Percentiles rank a stretch among this genome's conserved stretches.
phyloP scores from a whole-genome alignment of 1,140 invertebrate genomes.

The Trachelipus rathkii region DNA sequence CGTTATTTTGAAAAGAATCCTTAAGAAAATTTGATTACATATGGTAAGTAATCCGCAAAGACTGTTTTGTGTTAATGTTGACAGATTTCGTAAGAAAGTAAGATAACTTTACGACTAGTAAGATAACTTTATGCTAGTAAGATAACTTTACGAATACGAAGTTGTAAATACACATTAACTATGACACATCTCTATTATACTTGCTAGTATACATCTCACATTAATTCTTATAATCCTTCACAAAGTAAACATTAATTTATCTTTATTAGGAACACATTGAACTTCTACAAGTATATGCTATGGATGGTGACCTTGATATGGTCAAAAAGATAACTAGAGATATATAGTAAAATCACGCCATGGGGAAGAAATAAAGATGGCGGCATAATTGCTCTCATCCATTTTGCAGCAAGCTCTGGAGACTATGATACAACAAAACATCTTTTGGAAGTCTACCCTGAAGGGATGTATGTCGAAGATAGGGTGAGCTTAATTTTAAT shows the following conservation, averaged over 20 bases:
- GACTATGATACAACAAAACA: slow-evolving; percentile 32
- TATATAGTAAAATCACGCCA: slow-evolving; percentile 32
- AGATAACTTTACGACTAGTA: too few species aligned
- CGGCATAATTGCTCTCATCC: slow-evolving; percentile 41
- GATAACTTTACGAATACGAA: too few species aligned
- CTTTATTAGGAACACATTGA: slow-evolving; percentile 46
- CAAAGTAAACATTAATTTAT: neutral
- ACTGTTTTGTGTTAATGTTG: too few species aligned
- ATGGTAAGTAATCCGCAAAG: too few species aligned
- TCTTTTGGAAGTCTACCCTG: slow-evolving; percentile 32
- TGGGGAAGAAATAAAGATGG: slow-evolving; percentile 38
- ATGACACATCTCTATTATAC: too few species aligned
- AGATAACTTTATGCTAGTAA: too few species aligned
- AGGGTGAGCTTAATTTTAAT: slow-evolving; percentile 25
- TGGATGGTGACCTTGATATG: slow-evolving; percentile 34
- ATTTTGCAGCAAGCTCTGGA: slow-evolving; percentile 40
- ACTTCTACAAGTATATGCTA: slow-evolving; percentile 45
- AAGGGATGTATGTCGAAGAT: slow-evolving; percentile 38
- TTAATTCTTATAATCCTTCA: too few species aligned
- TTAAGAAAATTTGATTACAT: too few species aligned
- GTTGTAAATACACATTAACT: too few species aligned
- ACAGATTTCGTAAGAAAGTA: too few species aligned
- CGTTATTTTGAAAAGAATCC: too few species aligned
- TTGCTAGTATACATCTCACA: too few species aligned
- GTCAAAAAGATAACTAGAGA: slow-evolving; percentile 32